phyloP scores from a whole-genome alignment of 64 coral and sea anemone species.

The Pocillopora damicornis region DNA sequence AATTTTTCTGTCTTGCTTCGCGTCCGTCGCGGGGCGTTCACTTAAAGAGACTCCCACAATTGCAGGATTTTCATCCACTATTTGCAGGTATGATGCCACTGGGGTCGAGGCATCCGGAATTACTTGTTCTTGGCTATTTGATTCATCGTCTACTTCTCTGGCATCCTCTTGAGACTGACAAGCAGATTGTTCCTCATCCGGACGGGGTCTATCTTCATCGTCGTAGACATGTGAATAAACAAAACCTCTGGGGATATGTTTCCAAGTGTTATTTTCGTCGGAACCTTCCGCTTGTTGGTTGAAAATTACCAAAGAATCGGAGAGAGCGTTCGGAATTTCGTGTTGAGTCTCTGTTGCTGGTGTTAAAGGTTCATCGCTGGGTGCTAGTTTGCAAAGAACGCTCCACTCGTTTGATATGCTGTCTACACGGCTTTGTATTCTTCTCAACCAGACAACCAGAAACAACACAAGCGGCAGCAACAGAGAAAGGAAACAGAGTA shows the following conservation, averaged over 20 bases:
- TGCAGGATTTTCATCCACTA: neutral
- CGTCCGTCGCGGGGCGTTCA: neutral
- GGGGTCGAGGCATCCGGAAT: neutral
- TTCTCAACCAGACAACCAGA: neutral
- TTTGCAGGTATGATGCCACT: neutral
- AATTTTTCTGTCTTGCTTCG: neutral
- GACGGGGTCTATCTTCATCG: neutral
- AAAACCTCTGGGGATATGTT: constrained; percentile 18
- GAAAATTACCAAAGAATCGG: constrained; percentile 4
- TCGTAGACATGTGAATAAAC: neutral
- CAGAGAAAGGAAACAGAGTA: neutral
- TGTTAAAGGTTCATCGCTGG: neutral
- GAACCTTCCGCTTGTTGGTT: constrained; percentile 14
- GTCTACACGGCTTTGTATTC: neutral
- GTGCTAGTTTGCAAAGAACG: neutral
- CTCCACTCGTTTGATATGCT: neutral
- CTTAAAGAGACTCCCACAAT: neutral
- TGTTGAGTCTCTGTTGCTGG: neutral
- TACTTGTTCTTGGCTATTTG: neutral
- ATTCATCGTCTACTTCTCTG: neutral
- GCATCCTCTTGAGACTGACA: neutral
- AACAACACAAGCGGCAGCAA: neutral
- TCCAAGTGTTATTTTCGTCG: neutral
- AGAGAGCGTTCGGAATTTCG: neutral
- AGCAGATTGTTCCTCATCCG: neutral